Conservation (phyloP, 2,113 vertebrate genomes). For the Gymnocephalus cernua region DNA sequence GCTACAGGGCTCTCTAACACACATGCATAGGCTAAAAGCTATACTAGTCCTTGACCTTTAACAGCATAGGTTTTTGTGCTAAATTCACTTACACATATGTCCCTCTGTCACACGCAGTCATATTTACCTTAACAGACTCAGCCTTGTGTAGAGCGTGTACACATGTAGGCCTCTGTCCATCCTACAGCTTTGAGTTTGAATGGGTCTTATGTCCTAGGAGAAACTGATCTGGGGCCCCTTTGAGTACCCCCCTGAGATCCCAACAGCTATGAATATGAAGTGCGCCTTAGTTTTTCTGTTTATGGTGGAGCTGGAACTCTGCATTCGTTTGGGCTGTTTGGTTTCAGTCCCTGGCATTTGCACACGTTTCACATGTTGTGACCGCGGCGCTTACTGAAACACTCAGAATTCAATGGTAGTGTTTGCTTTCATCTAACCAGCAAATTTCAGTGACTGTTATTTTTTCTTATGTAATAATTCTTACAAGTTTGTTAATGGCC, state of each 20-base stretch:
- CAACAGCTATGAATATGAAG: conserved; percentile 50
- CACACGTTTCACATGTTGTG: conserved; percentile 10
- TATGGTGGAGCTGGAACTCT: conserved; percentile 15
- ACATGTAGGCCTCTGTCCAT: conserved; percentile 53
- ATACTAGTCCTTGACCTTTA: conserved; percentile 34
- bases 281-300: conserved; percentile 53
- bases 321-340: not conserved
- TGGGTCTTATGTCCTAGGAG: conserved; percentile 92
- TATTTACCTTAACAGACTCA: conserved; percentile 56
- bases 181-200: conserved; percentile 88
- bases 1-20: conserved; percentile 3
- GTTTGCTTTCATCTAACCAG: not conserved
- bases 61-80: not conserved
- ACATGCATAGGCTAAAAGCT: conserved; percentile 6
- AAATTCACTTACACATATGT: conserved; percentile 20
- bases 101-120: conserved; percentile 27
- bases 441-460: not conserved
- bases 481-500: not conserved
- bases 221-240: conserved; percentile 68
- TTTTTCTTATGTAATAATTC: not conserved
- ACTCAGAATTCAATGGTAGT: not conserved
- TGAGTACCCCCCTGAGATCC: conserved; percentile 48
- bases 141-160: conserved; percentile 53
- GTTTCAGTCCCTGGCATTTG: conserved; percentile 9
- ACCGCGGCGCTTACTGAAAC: not conserved